phyloP scores from a whole-genome alignment of 2,888 invertebrate species.

The Helicoverpa assulta region DNA sequence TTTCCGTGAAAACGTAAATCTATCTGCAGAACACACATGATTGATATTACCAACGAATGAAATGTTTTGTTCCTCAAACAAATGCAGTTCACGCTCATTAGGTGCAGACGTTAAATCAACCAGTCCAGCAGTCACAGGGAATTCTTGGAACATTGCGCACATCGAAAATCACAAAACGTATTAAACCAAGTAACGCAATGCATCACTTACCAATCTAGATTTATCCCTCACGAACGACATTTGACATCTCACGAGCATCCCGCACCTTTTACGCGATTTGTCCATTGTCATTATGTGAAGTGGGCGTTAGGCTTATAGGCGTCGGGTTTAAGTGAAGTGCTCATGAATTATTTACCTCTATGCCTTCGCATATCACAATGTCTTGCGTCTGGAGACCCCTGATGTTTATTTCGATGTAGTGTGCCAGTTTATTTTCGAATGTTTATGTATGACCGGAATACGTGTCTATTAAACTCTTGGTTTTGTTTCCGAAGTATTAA shows the following conservation, averaged over 20 bases:
- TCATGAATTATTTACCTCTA: slow-evolving; percentile 85
- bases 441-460: slow-evolving; percentile 51
- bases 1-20: slow-evolving; percentile 38
- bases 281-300: slow-evolving; percentile 77
- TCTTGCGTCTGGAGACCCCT: slow-evolving; percentile 53
- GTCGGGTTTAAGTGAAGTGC: slow-evolving; percentile 76
- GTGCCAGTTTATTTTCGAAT: slow-evolving; percentile 66
- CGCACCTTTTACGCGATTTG: slow-evolving; percentile 76
- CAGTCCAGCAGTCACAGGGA: slow-evolving; percentile 38
- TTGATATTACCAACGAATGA: slow-evolving; percentile 44
- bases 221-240: slow-evolving; percentile 75
- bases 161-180: slow-evolving; percentile 62
- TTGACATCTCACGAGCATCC: slow-evolving; percentile 76
- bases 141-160: slow-evolving; percentile 62
- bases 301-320: slow-evolving; percentile 68
- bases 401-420: slow-evolving; percentile 68
- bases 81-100: slow-evolving; percentile 54
- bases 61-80: slow-evolving; percentile 54
- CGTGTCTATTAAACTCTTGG: slow-evolving; percentile 2
- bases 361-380: slow-evolving; percentile 72
- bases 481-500: slow-evolving; percentile 10
- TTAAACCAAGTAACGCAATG: slow-evolving; percentile 67
- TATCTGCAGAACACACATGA: slow-evolving; percentile 44
- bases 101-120: slow-evolving; percentile 48
- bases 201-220: slow-evolving; percentile 71